Percentiles rank a stretch among this genome's conserved stretches.
Conservation (phyloP, 2,888 invertebrate species). For the Strigamia maritima region DNA sequence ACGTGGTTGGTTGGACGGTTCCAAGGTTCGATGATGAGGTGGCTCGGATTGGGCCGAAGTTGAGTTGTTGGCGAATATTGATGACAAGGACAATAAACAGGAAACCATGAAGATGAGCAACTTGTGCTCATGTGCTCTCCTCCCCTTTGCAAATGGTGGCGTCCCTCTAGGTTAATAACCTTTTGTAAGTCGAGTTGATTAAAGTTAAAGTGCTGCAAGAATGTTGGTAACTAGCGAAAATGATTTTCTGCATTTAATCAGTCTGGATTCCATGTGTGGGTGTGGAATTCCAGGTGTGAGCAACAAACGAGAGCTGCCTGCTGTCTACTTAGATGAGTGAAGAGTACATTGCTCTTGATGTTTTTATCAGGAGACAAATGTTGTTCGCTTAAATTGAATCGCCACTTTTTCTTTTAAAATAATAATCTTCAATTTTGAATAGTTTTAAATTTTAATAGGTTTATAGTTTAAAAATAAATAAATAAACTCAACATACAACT, state of each 20-base stretch:
- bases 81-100: slow-evolving; percentile 29
- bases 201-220: slow-evolving; percentile 22
- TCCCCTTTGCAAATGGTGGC: slow-evolving; percentile 17
- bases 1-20: background rate
- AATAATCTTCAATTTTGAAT: background rate
- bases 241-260: background rate
- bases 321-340: background rate
- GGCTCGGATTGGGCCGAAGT: background rate
- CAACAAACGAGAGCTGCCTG: background rate
- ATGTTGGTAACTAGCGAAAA: background rate
- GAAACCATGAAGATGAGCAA: slow-evolving; percentile 28
- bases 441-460: background rate
- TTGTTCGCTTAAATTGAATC: background rate
- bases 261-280: slow-evolving; percentile 2
- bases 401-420: background rate
- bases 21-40: background rate
- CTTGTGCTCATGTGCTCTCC: slow-evolving; percentile 7
- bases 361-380: background rate
- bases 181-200: slow-evolving; percentile 18
- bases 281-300: background rate
- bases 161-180: slow-evolving; percentile 25
- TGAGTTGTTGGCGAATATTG: slow-evolving; percentile 9
- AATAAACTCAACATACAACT: background rate
- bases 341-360: background rate
- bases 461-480: background rate